Evolutionary conservation across 2,888 invertebrate species (phyloP).

Genomic region (Auanema freiburgensis): DNA sequence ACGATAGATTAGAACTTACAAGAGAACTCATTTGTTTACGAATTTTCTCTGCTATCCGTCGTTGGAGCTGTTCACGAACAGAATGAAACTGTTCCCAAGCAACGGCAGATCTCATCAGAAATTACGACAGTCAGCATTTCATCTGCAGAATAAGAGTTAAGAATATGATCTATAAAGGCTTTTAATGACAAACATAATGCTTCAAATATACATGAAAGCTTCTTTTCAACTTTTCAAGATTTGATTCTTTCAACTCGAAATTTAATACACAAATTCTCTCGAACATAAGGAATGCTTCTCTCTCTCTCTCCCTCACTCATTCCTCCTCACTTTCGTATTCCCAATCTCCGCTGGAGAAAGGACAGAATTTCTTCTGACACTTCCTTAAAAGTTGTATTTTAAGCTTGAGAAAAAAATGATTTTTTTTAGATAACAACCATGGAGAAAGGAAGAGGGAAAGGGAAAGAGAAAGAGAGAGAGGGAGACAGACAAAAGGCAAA

Average conservation of each 20-base stretch:
- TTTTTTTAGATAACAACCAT: neutral
- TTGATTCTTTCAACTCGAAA: neutral
- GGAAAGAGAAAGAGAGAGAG: slow-evolving; percentile 2
- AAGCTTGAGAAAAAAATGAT: neutral
- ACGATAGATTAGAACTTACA: slow-evolving; percentile 18
- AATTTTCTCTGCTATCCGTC: slow-evolving; percentile 42
- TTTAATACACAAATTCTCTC: no score
- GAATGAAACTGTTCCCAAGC: slow-evolving; percentile 45
- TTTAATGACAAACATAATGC: neutral
- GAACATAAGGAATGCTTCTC: no score
- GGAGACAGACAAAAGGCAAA: slow-evolving; percentile 3
- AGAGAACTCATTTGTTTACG: slow-evolving; percentile 44
- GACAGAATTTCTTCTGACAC: neutral
- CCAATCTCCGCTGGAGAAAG: no score
- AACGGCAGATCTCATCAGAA: slow-evolving; percentile 27
- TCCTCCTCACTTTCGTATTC: no score
- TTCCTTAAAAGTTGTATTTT: neutral
- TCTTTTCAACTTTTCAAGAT: neutral
- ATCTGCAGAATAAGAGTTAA: slow-evolving; percentile 16
- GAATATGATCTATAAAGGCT: neutral
- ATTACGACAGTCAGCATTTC: slow-evolving; percentile 20
- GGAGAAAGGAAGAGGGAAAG: slow-evolving; percentile 1
- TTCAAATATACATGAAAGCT: neutral
- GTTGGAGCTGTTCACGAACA: slow-evolving; percentile 45
- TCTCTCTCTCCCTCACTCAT: no score